Evolutionary conservation across 2,113 vertebrate species (phyloP), one percentile per base, ranked within the genome.

Genomic region (Onychostruthus taczanowskii): DNA sequence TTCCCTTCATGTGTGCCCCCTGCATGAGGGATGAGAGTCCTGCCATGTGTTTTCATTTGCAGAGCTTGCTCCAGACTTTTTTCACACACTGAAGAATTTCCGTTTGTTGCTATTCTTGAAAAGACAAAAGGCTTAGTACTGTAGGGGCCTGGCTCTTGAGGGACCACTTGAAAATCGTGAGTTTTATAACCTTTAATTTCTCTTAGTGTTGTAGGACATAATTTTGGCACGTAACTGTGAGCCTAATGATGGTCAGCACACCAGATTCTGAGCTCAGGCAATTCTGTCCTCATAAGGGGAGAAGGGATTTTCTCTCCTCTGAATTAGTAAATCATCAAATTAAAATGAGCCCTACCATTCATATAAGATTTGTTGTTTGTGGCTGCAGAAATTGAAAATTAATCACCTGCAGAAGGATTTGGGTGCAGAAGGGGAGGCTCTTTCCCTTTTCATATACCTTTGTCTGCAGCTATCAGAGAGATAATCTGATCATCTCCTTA

Each of bases 41-140:
- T 63, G 47, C 78, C 75, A 70, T 81, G 66, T 90, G 76, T 89
- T 96, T 93, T 81, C 53, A 26, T 44, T 96, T 94, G 76, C 64
- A 82, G 35, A 89, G 44, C 43, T 92, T 46, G n/a, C 56, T 90
- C 61, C 69, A 64, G 52, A 78, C 9, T 31, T 69, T 49, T 82
- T 83, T 86, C 39, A 64, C 52, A 50, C 35, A 2, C 52, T n/a
- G 62, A 67, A 74, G 67, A 67, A 52, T 86, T 94, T 85, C 55
- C 1, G 0, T 52, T 92, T 74, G 17, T 84, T 72, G 35, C 37
- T 78, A 24, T 35, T 81, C 67, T 70, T 93, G 73, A 86, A 94
- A 92, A 76, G 49, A 81, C 73, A 78, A 90, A 84, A 74, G 49
- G 27, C 39, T 90, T 18, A 27, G 43, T 49, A 8, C 24, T 87